Evolutionary conservation across 1,140 invertebrate genomes (phyloP).

Genomic region (Dendroctonus ponderosae): DNA sequence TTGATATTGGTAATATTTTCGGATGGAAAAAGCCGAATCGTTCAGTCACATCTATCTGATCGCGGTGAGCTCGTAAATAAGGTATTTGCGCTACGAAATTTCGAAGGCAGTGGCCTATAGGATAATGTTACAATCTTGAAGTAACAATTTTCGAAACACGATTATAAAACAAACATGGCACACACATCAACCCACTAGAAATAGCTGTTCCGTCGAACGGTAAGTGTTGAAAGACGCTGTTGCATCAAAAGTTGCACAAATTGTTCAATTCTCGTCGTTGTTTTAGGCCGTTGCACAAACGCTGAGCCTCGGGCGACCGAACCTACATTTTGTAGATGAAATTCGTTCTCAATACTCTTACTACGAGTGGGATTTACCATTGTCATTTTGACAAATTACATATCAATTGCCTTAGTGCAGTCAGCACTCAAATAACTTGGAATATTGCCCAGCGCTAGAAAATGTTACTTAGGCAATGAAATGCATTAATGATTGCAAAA

Average conservation of each 20-base stretch:
- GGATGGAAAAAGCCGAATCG: too few species aligned
- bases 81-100: too few species aligned
- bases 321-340: conserved; percentile 17
- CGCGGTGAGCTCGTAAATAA: too few species aligned
- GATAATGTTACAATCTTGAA: background rate
- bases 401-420: too few species aligned
- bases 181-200: conserved; percentile 10
- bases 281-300: conserved; percentile 21
- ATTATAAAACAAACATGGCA: conserved; percentile 9
- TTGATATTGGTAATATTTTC: too few species aligned
- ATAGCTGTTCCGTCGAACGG: conserved; percentile 5
- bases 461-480: too few species aligned
- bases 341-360: conserved; percentile 9
- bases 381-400: too few species aligned
- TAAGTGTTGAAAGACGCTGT: conserved; percentile 13
- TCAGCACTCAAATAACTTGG: too few species aligned
- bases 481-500: too few species aligned
- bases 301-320: conserved; percentile 9
- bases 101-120: too few species aligned
- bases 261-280: conserved; percentile 20
- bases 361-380: background rate
- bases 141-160: conserved; percentile 3
- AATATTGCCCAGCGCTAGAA: too few species aligned
- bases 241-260: conserved; percentile 19
- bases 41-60: too few species aligned